phyloP scores from a whole-genome alignment of 2,888 invertebrate genomes.

The Apocheima hispidaria region DNA sequence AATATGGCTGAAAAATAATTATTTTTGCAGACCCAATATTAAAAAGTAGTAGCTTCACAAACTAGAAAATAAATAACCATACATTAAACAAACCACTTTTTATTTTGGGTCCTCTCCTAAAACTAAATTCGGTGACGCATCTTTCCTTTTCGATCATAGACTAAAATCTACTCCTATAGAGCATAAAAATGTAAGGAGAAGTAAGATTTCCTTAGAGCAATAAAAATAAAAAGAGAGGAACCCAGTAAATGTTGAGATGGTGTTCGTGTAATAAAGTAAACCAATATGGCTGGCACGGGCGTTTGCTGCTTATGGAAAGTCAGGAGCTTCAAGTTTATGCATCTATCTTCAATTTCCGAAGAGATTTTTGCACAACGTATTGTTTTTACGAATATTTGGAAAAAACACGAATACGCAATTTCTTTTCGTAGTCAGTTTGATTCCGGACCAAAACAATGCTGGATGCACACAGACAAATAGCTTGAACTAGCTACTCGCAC shows the following conservation, averaged over 20 bases:
- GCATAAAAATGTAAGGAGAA: constrained; percentile 26
- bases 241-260: constrained; percentile 27
- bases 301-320: constrained; percentile 13
- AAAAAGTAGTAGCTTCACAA: too few relatives aligned
- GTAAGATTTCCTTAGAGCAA: constrained; percentile 27
- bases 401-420: too few relatives aligned
- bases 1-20: too few relatives aligned
- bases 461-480: too few relatives aligned
- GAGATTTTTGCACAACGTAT: background rate
- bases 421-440: too few relatives aligned
- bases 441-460: too few relatives aligned
- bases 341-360: background rate
- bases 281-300: constrained; percentile 22
- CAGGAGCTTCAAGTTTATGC: constrained; percentile 14
- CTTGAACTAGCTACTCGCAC: too few relatives aligned
- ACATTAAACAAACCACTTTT: background rate
- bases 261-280: constrained; percentile 25
- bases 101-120: background rate
- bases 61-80: too few relatives aligned
- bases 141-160: constrained; percentile 1
- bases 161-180: background rate
- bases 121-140: background rate
- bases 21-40: too few relatives aligned
- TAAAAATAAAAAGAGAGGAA: constrained; percentile 28
- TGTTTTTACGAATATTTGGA: background rate